Evolutionary conservation across 1,140 invertebrate genomes (phyloP).

Genomic region (Drosophila serrata): DNA sequence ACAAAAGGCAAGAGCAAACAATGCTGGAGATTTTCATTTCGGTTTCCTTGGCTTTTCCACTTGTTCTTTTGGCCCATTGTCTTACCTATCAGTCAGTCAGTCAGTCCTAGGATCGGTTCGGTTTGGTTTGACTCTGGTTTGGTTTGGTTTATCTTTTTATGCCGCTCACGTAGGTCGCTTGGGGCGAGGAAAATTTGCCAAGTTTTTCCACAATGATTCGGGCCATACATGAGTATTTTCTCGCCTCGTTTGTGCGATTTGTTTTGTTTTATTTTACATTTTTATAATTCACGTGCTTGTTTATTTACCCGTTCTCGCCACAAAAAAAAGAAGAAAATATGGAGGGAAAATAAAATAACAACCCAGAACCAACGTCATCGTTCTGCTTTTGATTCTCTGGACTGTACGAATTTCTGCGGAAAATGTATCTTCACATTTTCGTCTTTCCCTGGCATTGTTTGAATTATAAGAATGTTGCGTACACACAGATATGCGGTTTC

Average conservation of each 20-base stretch:
- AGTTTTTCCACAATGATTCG: conserved; percentile 78
- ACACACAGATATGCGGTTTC: conserved; percentile 13
- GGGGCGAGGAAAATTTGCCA: conserved; percentile 70
- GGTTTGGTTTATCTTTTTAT: conserved; percentile 50
- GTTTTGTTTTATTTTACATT: conserved; percentile 61
- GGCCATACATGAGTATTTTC: conserved; percentile 45
- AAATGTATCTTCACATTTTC: conserved; percentile 30
- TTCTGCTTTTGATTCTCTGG: conserved; percentile 19
- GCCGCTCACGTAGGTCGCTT: conserved; percentile 67
- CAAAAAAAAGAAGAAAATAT: conserved; percentile 1
- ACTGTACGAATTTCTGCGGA: conserved; percentile 10
- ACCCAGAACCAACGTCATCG: conserved; percentile 27
- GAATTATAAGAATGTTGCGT: conserved; percentile 37
- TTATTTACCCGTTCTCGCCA: conserved; percentile 52
- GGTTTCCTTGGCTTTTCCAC: conserved; percentile 46
- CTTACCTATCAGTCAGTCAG: conserved; percentile 56
- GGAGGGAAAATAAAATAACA: conserved; percentile 12
- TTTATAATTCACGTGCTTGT: conserved; percentile 73
- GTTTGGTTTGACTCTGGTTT: too few relatives aligned
- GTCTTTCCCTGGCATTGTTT: conserved; percentile 38
- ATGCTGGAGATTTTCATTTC: conserved; percentile 58
- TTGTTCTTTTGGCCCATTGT: conserved; percentile 51
- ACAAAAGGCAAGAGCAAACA: conserved; percentile 67
- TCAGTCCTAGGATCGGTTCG: conserved; percentile 23
- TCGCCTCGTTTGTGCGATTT: conserved; percentile 49